Evolutionary conservation across 2,797 vertebrate genomes (phyloP).

Genomic region (Poeciliopsis infans): DNA sequence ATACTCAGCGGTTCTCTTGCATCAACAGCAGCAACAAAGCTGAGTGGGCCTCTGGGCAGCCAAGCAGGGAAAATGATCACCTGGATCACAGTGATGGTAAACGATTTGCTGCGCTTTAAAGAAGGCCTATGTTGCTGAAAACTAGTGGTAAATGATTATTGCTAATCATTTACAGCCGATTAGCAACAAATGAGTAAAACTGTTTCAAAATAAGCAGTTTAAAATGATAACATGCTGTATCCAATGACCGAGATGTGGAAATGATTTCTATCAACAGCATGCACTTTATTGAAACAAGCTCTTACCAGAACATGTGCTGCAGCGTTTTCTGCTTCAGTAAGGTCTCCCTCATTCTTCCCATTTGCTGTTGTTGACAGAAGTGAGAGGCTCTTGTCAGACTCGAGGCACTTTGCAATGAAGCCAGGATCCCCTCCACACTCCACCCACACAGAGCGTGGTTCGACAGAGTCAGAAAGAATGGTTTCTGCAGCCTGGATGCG

Average conservation of each 20-base stretch:
- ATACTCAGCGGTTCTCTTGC: conserved; percentile 12
- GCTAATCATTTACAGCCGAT: no score
- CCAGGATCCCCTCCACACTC: conserved; percentile 71
- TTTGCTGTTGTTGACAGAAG: conserved; percentile 23
- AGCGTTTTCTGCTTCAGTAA: conserved; percentile 10
- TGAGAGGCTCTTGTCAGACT: conserved; percentile 43
- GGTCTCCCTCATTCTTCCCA: conserved; percentile 11
- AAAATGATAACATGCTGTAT: conserved; percentile 1
- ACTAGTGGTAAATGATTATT: no score
- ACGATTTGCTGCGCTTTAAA: background rate
- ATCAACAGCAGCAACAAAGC: background rate
- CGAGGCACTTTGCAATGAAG: conserved; percentile 66
- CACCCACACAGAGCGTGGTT: conserved; percentile 71
- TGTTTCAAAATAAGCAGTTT: background rate
- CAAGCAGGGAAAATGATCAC: background rate
- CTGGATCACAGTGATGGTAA: background rate
- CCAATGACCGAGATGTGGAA: conserved; percentile 18
- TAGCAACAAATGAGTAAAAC: background rate
- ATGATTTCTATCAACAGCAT: background rate
- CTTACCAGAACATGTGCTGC: conserved; percentile 60
- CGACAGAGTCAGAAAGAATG: conserved; percentile 17
- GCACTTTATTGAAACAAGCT: conserved; percentile 5
- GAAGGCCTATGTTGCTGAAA: background rate
- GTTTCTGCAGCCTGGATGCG: conserved; percentile 47
- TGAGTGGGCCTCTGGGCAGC: background rate